Evolutionary conservation across 2,113 vertebrate genomes (phyloP).

Genomic region (Coreoperca whiteheadi): DNA sequence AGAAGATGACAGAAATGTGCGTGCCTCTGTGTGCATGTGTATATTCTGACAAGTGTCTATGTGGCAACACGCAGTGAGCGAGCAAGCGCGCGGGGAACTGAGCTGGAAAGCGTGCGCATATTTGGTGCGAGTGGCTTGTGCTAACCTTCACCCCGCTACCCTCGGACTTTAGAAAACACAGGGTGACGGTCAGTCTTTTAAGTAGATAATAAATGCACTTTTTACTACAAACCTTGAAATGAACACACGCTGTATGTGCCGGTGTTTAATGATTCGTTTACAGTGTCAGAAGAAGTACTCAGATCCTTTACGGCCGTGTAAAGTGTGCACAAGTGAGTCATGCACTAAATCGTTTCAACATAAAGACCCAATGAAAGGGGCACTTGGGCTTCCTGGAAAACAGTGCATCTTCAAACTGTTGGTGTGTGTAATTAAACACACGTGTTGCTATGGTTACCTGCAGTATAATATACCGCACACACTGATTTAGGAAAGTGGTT

Average conservation of each 20-base stretch:
- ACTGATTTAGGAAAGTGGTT: background rate
- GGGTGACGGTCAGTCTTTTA: background rate
- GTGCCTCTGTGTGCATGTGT: background rate
- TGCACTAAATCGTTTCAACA: background rate
- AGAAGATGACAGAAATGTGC: conserved; percentile 1
- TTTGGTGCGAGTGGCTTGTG: background rate
- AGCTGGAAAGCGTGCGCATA: background rate
- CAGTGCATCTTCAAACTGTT: too few species aligned
- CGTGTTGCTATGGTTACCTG: background rate
- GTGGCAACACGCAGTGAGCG: background rate
- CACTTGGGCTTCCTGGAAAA: background rate
- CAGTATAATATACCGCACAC: background rate
- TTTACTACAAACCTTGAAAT: background rate
- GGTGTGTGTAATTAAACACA: background rate
- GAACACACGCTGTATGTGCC: background rate
- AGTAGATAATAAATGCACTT: background rate
- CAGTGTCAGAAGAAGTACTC: background rate
- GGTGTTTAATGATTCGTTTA: background rate
- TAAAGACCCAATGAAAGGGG: background rate
- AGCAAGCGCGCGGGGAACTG: background rate
- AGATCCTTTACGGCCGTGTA: too few species aligned
- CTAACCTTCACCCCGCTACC: background rate
- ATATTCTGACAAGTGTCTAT: background rate
- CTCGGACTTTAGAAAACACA: background rate
- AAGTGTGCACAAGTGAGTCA: background rate